Percentiles rank a stretch among this genome's conserved stretches.
Conservation (phyloP, 1,140 invertebrate species). For the Megalopta genalis region DNA sequence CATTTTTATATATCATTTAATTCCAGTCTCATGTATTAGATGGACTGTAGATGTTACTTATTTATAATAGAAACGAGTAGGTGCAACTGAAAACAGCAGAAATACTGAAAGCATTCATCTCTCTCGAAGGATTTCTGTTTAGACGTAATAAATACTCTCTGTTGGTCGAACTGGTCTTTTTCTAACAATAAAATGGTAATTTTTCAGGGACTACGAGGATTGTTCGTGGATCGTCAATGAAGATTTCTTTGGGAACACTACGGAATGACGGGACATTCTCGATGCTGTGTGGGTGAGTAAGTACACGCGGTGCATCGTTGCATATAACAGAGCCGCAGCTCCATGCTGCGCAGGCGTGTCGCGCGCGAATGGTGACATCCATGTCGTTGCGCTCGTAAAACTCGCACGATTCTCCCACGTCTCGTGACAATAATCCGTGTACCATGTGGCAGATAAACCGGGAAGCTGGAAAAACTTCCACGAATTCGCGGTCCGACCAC, state of each 20-base stretch:
- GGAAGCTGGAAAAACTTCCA: constrained; percentile 27
- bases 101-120: too few relatives aligned
- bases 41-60: too few relatives aligned
- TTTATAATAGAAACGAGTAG: too few relatives aligned
- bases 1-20: too few relatives aligned
- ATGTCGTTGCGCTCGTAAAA: constrained; percentile 57
- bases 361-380: constrained; percentile 48
- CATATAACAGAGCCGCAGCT: constrained; percentile 48
- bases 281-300: not conserved
- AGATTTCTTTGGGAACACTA: constrained; percentile 2
- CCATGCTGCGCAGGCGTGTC: constrained; percentile 24
- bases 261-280: constrained; percentile 10
- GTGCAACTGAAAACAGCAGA: too few relatives aligned
- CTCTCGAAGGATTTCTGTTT: too few relatives aligned
- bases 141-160: too few relatives aligned
- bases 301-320: constrained; percentile 11
- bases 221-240: constrained; percentile 25
- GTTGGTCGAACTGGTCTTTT: not conserved
- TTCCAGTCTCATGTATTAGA: too few relatives aligned
- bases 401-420: constrained; percentile 57
- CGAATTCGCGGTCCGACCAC: constrained; percentile 6
- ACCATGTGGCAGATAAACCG: constrained; percentile 17
- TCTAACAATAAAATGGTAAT: not conserved
- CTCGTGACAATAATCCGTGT: constrained; percentile 26
- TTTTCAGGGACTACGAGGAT: not conserved